A percentile compares a stretch with the other conserved stretches of the same genome.
These are phyloP conservation scores for Chloromyia formosa DNA, from an alignment of 2,888 invertebrate species.

Conservation along the genomic window DNA sequence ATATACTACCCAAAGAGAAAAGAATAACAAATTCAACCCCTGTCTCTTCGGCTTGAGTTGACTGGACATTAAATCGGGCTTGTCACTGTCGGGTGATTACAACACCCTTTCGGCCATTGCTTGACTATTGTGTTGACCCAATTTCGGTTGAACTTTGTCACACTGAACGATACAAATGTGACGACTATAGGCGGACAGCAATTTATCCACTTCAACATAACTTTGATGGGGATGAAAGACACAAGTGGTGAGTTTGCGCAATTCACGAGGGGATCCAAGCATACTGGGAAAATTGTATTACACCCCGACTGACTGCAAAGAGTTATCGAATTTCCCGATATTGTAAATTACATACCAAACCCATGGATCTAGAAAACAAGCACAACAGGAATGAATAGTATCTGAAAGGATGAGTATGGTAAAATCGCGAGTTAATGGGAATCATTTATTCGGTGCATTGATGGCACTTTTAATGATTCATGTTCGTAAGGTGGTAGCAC, in stretches of 20 bases:
- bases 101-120: background rate
- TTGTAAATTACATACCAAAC: too few species aligned
- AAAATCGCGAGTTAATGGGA: too few species aligned
- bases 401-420: too few species aligned
- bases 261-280: background rate
- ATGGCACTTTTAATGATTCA: too few species aligned
- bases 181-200: conserved; percentile 1
- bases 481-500: too few species aligned
- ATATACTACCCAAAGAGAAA: background rate
- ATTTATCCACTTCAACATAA: conserved; percentile 5
- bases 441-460: too few species aligned
- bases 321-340: too few species aligned
- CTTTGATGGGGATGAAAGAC: background rate
- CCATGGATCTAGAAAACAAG: too few species aligned
- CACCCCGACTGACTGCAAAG: background rate
- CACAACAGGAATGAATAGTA: too few species aligned
- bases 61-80: conserved; percentile 17
- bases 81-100: conserved; percentile 20
- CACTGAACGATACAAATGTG: conserved; percentile 25
- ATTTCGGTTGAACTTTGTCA: background rate
- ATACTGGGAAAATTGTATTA: conserved; percentile 14
- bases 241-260: conserved; percentile 31
- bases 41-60: background rate
- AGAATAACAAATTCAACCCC: background rate
- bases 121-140: conserved; percentile 20